These are phyloP conservation scores for Caenorhabditis tropicalis DNA, from an alignment of 1,140 invertebrate genomes.

Conservation along the genomic window DNA sequence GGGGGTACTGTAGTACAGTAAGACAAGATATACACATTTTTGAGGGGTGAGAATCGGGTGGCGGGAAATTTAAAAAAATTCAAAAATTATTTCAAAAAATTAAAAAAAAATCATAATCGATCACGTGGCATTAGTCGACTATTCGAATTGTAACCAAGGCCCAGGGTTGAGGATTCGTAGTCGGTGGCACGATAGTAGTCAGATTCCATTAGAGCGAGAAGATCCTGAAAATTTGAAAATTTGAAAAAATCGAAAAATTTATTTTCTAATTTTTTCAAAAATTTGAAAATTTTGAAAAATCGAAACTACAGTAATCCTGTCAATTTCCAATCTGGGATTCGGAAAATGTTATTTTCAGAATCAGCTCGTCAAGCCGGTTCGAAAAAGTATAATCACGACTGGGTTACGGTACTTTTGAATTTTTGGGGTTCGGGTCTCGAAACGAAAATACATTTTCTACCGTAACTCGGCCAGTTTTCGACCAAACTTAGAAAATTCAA, in stretches of 20 bases:
- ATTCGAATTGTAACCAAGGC: conserved; percentile 53
- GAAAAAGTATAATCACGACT: neutral
- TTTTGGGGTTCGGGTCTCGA: neutral
- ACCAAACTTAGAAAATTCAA: neutral
- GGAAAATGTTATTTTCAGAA: neutral
- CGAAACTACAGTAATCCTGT: neutral
- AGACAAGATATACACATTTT: neutral
- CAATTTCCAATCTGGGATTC: neutral
- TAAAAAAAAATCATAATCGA: conserved; percentile 31
- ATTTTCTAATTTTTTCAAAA: neutral
- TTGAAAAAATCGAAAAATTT: neutral
- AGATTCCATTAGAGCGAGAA: conserved; percentile 48
- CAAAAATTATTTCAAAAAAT: no score
- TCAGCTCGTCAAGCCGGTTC: neutral
- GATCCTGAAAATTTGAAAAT: conserved; percentile 27
- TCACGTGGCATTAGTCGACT: conserved; percentile 50
- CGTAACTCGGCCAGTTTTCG: neutral
- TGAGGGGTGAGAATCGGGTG: neutral
- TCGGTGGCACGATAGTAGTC: conserved; percentile 31
- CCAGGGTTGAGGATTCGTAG: conserved; percentile 49
- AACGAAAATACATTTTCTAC: no score
- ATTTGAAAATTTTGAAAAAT: neutral
- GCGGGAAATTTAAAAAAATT: neutral
- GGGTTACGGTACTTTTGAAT: neutral
- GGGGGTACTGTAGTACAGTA: no score